phyloP scores from a whole-genome alignment of 64 coral and sea anemone genomes.

The Stylophora pistillata region DNA sequence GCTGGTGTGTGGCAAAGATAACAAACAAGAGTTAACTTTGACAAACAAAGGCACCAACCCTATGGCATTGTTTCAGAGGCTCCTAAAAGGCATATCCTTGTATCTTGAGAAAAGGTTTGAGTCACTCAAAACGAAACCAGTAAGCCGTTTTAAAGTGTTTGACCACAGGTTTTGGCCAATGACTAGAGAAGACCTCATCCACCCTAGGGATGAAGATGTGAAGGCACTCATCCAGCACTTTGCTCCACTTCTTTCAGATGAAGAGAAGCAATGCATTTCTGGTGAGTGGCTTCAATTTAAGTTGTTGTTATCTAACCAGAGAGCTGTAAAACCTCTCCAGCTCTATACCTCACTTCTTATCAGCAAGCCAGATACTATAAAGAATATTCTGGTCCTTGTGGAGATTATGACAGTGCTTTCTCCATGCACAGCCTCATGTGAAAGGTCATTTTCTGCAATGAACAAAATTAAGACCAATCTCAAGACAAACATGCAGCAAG shows the following conservation, averaged over 20 bases:
- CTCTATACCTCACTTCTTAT: constrained; percentile 2
- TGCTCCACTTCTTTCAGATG: neutral
- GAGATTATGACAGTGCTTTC: neutral
- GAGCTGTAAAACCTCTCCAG: neutral
- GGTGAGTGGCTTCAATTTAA: neutral
- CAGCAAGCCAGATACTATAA: neutral
- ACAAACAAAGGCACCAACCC: neutral
- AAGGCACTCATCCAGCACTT: neutral
- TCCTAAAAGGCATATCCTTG: neutral
- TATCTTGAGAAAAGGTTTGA: constrained; percentile 18
- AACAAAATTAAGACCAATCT: too few species aligned
- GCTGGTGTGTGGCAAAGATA: neutral
- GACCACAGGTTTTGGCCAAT: constrained; percentile 42
- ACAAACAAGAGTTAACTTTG: neutral
- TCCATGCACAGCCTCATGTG: constrained; percentile 9
- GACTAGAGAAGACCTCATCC: constrained; percentile 23
- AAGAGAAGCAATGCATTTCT: constrained; percentile 7
- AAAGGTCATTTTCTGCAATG: neutral
- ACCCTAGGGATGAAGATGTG: neutral
- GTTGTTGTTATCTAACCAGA: neutral
- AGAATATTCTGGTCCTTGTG: neutral
- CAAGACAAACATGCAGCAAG: too few species aligned
- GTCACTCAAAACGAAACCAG: constrained; percentile 17
- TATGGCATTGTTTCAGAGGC: neutral
- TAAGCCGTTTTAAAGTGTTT: constrained; percentile 39